Base-by-base conservation (phyloP, 2,888 invertebrate genomes). In the Thera britannica region DNA sequence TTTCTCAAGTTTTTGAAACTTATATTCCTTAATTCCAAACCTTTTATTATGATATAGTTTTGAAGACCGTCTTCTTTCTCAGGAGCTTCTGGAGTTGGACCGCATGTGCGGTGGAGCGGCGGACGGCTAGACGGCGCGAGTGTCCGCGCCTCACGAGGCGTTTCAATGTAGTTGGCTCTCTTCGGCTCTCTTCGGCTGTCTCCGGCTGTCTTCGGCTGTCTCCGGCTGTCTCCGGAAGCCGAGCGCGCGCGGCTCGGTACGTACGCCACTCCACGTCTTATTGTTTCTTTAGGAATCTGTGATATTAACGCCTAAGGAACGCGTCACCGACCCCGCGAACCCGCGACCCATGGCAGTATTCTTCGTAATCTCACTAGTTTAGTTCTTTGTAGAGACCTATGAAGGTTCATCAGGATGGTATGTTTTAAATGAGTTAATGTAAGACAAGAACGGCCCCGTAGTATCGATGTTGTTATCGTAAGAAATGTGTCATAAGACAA, bases 241-340 rank as follows among this genome's bases (percentile, higher is more conserved):
- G 63, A 44, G 41, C 65, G 58, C 59, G 44, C 46, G 62, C 58
- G 67, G 51, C 68, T 69, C 71, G 67, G 70, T 67, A 65, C 69
- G 72, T 80, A 73, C 74, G 75, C 72, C 74, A 72, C 77, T 68
- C 72, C 73, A 79, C 80, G 80, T 77, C 78, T 83, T 80, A 75
- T 73, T 78, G 62, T 82, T 84, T 79, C 83, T 86, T 86, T 88
- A 87, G 87, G 84, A 89, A 91, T 90, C 92, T 92, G 91, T 92
- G 92, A 92, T 92, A 92, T 92, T 92, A 91, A 86, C 89, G 90
- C 90, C 90, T 90, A 88, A 89, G 91, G 85, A 87, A 86, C 85
- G 78, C 74, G 74, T 63, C 52, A 52, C 64, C 59, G 51, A 64
- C 65, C 54, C 56, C 23, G 23, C 23, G 54, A 52, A 52, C 11